Evolutionary conservation across 2,797 vertebrate genomes (phyloP), one percentile per base, ranked within the genome.

Genomic region (Bradypodion pumilum): DNA sequence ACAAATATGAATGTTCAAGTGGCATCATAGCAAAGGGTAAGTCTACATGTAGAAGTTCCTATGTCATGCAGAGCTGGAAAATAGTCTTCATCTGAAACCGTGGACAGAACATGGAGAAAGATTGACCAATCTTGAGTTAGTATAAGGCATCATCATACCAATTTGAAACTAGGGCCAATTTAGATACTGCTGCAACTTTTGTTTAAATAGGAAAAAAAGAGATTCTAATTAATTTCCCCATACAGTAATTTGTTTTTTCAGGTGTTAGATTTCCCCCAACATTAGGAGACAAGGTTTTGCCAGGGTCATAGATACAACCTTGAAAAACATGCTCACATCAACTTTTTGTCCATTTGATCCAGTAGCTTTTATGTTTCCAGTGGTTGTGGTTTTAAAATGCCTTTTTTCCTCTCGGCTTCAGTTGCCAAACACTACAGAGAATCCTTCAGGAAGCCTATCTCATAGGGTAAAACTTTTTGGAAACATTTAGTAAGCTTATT

Each of bases 351-450:
- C 78, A 69, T 35, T 70, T 59, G 65, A 70, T 63, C 88, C 79
- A 86, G 85, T 0, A 0, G 83, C 86, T 89, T 76, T 25, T 84
- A 59, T 82, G 62, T 72, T 91, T 92, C 83, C 79, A 88, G 60
- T 80, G 66, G 16, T 86, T 93, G 87, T 86, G 79, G 87, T 74
- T 91, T 91, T 74, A 86, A 90, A 87, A 69, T 0, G 0, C 69
- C 85, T 91, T 60, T 88, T 46, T 87, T 27, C 82, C 87, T 88
- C 90, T 85, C 89, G 79, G 86, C 84, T 91, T 74, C 84, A 77
- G 75, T 93, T 93, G 88, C 91, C 78, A 85, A 74, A 68, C 84
- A 44, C 85, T 90, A 86, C 49, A 69, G 74, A 87, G 80, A 77
- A 87, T 65, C 75, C 35, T 90, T 86, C 80, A 87, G 84, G 83